Evolutionary conservation across 2,888 invertebrate genomes (phyloP), one percentile per base, ranked within the genome.

Genomic region (Cybosia mesomella): DNA sequence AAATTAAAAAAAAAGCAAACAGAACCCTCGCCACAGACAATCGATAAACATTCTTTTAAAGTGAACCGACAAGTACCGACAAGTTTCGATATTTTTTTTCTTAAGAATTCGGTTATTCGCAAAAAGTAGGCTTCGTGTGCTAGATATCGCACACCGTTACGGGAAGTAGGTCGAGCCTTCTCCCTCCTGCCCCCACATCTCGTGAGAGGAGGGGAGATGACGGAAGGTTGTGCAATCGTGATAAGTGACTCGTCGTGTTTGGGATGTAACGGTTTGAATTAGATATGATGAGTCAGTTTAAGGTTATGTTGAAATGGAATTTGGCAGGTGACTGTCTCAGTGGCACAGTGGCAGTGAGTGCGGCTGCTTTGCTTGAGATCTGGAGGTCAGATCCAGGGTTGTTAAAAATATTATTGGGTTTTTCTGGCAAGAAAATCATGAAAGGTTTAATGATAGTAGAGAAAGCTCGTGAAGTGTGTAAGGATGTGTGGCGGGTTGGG

Each of bases 151-250:
- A 67, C 82, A 74, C 82, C 82, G 82, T 81, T 80, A 80, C 61
- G 58, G 71, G 65, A 81, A 71, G 80, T 81, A 71, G 80, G 76
- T 66, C 74, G 58, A 5, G 66, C 61, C 68, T 54, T 49, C 24
- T 60, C n/a, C 54, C 59, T 24, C 7, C 53, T 53, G 13, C 22
- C 57, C 10, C 43, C 15, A 54, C 36, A 24, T 36, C 55, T 60
- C 43, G 39, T 54, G 55, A 11, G 64, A 18, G 49, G 43, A 21
- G 53, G 24, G 24, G 74, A 66, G 70, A 73, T 77, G 79, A 79
- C 75, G 74, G 57, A 76, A 79, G 66, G 77, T 86, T 86, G 86
- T 86, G 87, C 87, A 87, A 87, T 85, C 81, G 81, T 79, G 74
- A 83, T 75, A 76, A 74, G 69, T 82, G 83, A 81, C 76, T 75